phyloP scores from a whole-genome alignment of 2,113 vertebrate genomes.

The Caloenas nicobarica region DNA sequence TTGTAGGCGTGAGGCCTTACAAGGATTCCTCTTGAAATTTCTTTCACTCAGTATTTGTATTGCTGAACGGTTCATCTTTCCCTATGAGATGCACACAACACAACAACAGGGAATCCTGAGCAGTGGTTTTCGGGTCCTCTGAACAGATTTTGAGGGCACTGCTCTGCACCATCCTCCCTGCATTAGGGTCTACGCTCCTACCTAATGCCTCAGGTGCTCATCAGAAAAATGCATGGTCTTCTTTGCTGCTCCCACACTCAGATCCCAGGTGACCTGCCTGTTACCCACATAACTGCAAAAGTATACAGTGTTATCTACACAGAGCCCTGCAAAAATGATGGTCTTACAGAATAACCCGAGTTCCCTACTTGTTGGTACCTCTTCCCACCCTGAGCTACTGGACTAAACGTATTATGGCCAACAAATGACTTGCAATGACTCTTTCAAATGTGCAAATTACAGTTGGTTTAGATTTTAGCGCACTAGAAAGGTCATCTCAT shows the following conservation, averaged over 20 bases:
- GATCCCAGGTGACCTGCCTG: neutral
- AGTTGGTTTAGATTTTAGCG: neutral
- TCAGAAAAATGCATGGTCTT: neutral
- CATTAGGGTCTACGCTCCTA: neutral
- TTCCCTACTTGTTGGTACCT: neutral
- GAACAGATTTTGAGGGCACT: neutral
- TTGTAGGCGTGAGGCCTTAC: neutral
- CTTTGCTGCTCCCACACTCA: neutral
- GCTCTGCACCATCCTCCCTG: neutral
- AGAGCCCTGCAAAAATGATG: neutral
- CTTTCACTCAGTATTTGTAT: neutral
- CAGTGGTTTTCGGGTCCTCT: neutral
- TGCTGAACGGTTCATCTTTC: neutral
- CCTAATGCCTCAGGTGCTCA: neutral
- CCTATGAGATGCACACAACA: neutral
- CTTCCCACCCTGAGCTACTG: neutral
- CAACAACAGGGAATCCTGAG: neutral
- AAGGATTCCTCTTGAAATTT: neutral
- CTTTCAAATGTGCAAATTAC: neutral
- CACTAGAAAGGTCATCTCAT: neutral
- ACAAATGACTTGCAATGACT: neutral
- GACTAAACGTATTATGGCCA: neutral
- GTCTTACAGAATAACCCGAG: neutral
- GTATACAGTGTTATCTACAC: neutral
- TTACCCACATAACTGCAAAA: neutral